phyloP scores from a whole-genome alignment of 2,113 vertebrate genomes.

The Patagioenas fasciata region DNA sequence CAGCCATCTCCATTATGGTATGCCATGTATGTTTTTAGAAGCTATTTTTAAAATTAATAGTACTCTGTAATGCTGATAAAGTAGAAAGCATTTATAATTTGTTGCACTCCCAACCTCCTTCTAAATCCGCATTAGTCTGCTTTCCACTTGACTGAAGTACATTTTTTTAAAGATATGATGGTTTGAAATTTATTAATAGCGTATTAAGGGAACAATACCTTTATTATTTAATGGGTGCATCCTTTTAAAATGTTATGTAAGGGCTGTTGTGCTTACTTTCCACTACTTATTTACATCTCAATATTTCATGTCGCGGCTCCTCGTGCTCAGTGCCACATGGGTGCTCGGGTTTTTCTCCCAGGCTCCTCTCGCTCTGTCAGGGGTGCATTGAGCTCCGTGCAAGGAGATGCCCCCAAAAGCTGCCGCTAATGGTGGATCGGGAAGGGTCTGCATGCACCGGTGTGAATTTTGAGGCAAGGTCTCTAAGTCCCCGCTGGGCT shows the following conservation, averaged over 20 bases:
- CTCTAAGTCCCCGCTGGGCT: background rate
- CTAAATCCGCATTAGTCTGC: constrained; percentile 23
- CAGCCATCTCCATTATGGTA: constrained; percentile 59
- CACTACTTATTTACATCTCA: background rate
- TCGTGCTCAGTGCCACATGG: background rate
- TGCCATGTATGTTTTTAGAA: constrained; percentile 64
- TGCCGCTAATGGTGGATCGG: too few relatives aligned
- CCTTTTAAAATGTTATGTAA: background rate
- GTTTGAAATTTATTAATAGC: constrained; percentile 35
- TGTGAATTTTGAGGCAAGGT: too few relatives aligned
- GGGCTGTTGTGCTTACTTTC: background rate
- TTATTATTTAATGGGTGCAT: constrained; percentile 31
- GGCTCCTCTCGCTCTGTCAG: background rate
- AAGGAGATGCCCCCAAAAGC: too few relatives aligned
- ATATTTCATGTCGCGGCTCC: background rate
- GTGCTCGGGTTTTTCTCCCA: background rate
- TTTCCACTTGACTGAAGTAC: constrained; percentile 3
- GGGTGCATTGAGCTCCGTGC: too few relatives aligned
- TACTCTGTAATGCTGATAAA: constrained; percentile 58
- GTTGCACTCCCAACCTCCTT: constrained; percentile 18
- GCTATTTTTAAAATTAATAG: constrained; percentile 71
- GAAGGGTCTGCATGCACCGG: too few relatives aligned
- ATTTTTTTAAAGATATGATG: constrained; percentile 5
- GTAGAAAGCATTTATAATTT: constrained; percentile 58
- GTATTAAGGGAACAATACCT: background rate